Conservation (phyloP, 2,888 invertebrate genomes). For the Abrostola tripartita region DNA sequence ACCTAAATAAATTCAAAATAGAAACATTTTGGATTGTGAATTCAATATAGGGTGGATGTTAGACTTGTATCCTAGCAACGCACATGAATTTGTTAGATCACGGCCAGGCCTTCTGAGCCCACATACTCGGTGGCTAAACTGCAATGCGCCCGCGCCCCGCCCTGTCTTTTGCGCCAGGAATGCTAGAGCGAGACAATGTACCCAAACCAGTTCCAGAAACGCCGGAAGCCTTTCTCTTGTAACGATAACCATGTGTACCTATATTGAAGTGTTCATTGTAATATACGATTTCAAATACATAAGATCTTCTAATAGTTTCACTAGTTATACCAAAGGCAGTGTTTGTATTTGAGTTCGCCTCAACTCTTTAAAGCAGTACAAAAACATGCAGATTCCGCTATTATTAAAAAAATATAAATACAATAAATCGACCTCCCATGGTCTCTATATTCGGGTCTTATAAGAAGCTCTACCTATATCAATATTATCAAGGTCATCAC, state of each 20-base stretch:
- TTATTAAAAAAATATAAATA: no score
- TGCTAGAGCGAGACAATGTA: conserved; percentile 62
- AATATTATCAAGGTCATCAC: no score
- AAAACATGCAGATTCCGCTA: no score
- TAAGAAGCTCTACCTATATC: background rate
- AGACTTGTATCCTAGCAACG: no score
- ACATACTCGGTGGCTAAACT: conserved; percentile 41
- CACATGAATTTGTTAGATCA: no score
- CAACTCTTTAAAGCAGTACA: no score
- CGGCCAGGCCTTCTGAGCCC: conserved; percentile 20
- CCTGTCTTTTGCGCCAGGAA: conserved; percentile 65
- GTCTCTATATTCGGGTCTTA: no score
- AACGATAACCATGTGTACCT: conserved; percentile 56
- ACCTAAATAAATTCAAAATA: no score
- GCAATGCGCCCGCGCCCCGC: conserved; percentile 61
- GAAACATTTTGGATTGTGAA: no score
- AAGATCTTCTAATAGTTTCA: background rate
- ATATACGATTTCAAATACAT: conserved; percentile 28
- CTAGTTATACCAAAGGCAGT: background rate
- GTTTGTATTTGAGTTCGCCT: no score
- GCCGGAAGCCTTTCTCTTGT: conserved; percentile 80
- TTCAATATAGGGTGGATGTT: no score
- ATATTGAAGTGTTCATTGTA: conserved; percentile 46
- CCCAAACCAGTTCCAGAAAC: conserved; percentile 73
- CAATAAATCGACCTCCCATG: no score